phyloP scores from a whole-genome alignment of 37 sponge, comb jelly and placozoan species.

The Oopsacas minuta region DNA sequence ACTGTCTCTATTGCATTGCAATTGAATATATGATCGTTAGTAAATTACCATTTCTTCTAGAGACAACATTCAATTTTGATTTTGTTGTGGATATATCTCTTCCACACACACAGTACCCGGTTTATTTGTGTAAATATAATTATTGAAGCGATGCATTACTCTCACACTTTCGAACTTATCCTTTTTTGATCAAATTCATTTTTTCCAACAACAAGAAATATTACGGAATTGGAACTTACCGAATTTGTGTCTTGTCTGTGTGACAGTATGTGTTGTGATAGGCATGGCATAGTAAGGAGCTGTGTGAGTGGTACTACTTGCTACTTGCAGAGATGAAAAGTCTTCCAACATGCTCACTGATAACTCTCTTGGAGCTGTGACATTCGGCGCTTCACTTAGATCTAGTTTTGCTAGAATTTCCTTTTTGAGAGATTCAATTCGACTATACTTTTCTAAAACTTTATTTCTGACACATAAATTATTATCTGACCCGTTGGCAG shows the following conservation, averaged over 20 bases:
- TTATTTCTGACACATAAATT: not conserved
- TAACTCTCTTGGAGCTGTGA: not conserved
- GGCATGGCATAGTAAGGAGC: not conserved
- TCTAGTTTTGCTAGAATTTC: not conserved
- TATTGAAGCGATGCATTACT: no score
- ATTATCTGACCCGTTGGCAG: not conserved
- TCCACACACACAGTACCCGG: no score
- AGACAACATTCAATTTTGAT: no score
- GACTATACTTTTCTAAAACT: not conserved
- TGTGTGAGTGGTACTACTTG: not conserved
- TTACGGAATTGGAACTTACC: not conserved
- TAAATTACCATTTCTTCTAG: no score
- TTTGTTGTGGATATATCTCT: no score
- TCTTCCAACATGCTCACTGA: not conserved
- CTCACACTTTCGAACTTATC: no score
- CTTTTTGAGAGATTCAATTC: constrained; percentile 1
- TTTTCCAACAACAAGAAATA: no score
- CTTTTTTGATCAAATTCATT: no score
- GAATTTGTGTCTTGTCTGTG: not conserved
- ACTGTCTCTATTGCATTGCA: no score
- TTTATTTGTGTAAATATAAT: no score
- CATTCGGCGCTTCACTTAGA: not conserved
- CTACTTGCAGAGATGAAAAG: not conserved
- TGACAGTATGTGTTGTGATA: not conserved
- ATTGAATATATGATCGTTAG: no score